Conservation (phyloP, 2,888 invertebrate genomes). For the Chaetogeoica ovagalla region DNA sequence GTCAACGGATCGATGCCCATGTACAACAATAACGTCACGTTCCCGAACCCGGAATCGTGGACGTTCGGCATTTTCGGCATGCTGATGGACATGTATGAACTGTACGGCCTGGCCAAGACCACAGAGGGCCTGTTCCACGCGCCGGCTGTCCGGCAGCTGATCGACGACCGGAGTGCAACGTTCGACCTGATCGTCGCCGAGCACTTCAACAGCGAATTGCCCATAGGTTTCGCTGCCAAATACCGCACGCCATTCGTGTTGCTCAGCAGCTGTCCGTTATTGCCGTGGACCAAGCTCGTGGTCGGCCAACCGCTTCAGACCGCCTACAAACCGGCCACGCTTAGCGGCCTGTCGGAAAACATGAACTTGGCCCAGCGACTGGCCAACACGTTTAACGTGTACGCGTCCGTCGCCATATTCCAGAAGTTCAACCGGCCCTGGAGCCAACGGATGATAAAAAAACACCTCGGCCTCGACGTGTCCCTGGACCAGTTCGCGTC, state of each 20-base stretch:
- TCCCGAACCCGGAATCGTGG: not conserved
- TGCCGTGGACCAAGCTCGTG: conserved; percentile 55
- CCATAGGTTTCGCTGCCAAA: conserved; percentile 55
- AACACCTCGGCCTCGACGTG: conserved; percentile 14
- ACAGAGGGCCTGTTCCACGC: conserved; percentile 3
- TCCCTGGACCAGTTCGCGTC: conserved; percentile 37
- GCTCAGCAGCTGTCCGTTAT: conserved; percentile 54
- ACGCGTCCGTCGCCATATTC: not conserved
- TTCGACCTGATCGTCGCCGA: conserved; percentile 56
- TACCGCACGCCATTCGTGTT: conserved; percentile 55
- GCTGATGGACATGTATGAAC: not conserved
- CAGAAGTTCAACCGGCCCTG: conserved; percentile 56
- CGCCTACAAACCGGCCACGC: conserved; percentile 54
- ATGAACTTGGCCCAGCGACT: conserved; percentile 61
- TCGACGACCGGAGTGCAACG: conserved; percentile 4
- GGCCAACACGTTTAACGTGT: conserved; percentile 59
- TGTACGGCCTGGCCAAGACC: not conserved
- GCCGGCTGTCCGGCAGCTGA: conserved; percentile 24
- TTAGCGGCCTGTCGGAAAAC: conserved; percentile 47
- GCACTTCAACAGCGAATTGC: conserved; percentile 55
- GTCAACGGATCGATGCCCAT: conserved; percentile 1
- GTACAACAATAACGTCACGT: conserved; percentile 8
- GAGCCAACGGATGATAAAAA: conserved; percentile 54
- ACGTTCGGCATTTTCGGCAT: not conserved
- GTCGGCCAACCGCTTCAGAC: conserved; percentile 56